Evolutionary conservation across 35 echinoderm and acorn worm genomes (phyloP), one percentile per base, ranked within the genome.

Genomic region (Heliocidaris erythrogramma): DNA sequence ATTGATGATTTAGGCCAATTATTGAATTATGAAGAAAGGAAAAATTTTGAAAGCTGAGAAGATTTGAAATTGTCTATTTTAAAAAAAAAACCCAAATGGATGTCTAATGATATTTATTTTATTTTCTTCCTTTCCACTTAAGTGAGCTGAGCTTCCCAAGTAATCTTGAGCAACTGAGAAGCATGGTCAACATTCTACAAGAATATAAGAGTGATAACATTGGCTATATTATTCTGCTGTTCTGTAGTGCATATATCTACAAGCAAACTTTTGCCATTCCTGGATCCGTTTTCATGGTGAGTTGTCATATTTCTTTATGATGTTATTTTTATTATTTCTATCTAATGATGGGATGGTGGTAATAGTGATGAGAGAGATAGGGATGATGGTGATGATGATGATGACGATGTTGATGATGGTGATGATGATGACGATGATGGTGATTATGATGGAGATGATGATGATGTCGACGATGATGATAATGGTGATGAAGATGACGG

Each of bases 181-280:
- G 88, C 4, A n/a, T 96, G 13, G 97, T 96, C n/a, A 94, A 94
- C 49, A 13, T 95, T 21, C 71, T 97, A 13, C 95, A 99, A 90
- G 53, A 95, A 14, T 99, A 99, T 85, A 97, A 99, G 78, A 78
- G 61, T 49, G 97, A 97, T 86, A 94, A 99, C 90, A 27, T 90
- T 86, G 94, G 95, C 42, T 99, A 99, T 88, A 95, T 97, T 7
- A 86, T 96, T 27, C 88, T 99, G 65, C 88, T 97, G 9, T 99
- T 99, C 71, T 96, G 98, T 84, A 97, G 97, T 95, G 98, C 98
- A 13, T 99, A 99, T 52, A 93, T 99, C 30, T 99, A 99, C 94
- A 99, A 99, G 69, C 98, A 99, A 94, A 96, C 98, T 78, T 99
- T 99, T 96, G 98, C 98, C 17, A 99, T 97, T 94, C 98, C 98